These are phyloP conservation scores for Harpagifer antarcticus DNA, from an alignment of 2,797 vertebrate genomes.

Conservation along the genomic window DNA sequence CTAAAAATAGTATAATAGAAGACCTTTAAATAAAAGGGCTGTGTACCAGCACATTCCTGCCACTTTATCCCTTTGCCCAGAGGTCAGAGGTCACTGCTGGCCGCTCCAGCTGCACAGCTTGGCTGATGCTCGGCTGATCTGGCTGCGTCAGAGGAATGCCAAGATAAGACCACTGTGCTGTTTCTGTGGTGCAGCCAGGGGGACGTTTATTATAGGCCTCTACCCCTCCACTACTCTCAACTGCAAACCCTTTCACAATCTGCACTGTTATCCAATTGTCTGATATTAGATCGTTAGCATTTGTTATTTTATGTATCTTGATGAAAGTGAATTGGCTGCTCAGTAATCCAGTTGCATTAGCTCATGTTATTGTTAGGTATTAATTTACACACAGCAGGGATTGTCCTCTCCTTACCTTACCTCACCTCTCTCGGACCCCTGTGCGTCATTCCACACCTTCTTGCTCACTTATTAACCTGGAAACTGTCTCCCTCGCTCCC, in stretches of 20 bases:
- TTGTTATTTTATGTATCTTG: slow-evolving; percentile 14
- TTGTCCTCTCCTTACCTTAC: slow-evolving; percentile 38
- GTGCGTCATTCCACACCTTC: slow-evolving; percentile 51
- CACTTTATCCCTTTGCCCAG: slow-evolving; percentile 58
- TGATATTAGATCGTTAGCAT: slow-evolving; percentile 3
- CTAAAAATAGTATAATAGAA: no score
- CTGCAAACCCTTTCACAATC: slow-evolving; percentile 16
- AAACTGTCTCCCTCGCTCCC: slow-evolving; percentile 35
- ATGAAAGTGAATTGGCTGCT: background rate
- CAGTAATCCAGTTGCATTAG: slow-evolving; percentile 21
- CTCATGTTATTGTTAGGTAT: slow-evolving; percentile 35
- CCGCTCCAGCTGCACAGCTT: slow-evolving; percentile 69
- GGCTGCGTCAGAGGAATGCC: slow-evolving; percentile 74
- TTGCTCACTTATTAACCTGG: slow-evolving; percentile 26
- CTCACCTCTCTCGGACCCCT: no score
- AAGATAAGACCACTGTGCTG: slow-evolving; percentile 68
- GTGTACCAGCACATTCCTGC: slow-evolving; percentile 73
- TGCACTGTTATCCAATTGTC: slow-evolving; percentile 13
- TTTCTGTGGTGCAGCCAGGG: slow-evolving; percentile 24
- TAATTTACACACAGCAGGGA: slow-evolving; percentile 41
- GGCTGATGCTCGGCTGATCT: slow-evolving; percentile 70
- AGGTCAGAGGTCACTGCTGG: slow-evolving; percentile 72
- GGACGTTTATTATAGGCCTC: slow-evolving; percentile 45
- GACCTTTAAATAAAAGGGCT: slow-evolving; percentile 41
- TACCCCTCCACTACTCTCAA: slow-evolving; percentile 3